A percentile compares a stretch with the other conserved stretches of the same genome.
Conservation (phyloP, 2,888 invertebrate genomes). For the Xanthorhoe designata region DNA sequence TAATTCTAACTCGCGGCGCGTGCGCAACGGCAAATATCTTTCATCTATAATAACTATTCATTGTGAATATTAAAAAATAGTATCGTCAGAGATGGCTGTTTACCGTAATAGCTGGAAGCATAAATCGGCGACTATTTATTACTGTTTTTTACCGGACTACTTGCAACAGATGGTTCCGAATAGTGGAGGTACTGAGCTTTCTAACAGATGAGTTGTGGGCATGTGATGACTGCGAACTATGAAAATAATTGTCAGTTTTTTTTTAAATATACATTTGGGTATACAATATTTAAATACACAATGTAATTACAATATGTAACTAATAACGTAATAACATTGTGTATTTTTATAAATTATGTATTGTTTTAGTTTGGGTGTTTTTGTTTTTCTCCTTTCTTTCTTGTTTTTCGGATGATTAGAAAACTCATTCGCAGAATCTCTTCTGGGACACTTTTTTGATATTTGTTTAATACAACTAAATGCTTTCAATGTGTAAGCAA, state of each 20-base stretch:
- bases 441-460: background rate
- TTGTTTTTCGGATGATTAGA: too few relatives aligned
- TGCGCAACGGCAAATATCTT: slow-evolving; percentile 65
- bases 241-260: background rate
- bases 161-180: slow-evolving; percentile 11
- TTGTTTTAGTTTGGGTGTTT: too few relatives aligned
- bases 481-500: too few relatives aligned
- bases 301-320: too few relatives aligned
- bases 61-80: slow-evolving; percentile 68
- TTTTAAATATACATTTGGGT: too few relatives aligned
- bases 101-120: slow-evolving; percentile 73
- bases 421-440: background rate
- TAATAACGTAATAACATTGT: too few relatives aligned
- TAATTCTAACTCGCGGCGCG: slow-evolving; percentile 64
- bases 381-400: too few relatives aligned
- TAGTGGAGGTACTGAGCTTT: background rate
- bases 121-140: slow-evolving; percentile 64
- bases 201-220: slow-evolving; percentile 12
- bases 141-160: slow-evolving; percentile 55
- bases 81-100: slow-evolving; percentile 62
- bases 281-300: too few relatives aligned
- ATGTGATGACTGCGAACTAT: background rate
- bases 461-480: too few relatives aligned
- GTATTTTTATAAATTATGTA: too few relatives aligned
- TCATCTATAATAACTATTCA: slow-evolving; percentile 74